A percentile compares a stretch with the other conserved stretches of the same genome.
These are phyloP conservation scores for Brenthis daphne DNA, from an alignment of 2,888 invertebrate species.

Conservation along the genomic window DNA sequence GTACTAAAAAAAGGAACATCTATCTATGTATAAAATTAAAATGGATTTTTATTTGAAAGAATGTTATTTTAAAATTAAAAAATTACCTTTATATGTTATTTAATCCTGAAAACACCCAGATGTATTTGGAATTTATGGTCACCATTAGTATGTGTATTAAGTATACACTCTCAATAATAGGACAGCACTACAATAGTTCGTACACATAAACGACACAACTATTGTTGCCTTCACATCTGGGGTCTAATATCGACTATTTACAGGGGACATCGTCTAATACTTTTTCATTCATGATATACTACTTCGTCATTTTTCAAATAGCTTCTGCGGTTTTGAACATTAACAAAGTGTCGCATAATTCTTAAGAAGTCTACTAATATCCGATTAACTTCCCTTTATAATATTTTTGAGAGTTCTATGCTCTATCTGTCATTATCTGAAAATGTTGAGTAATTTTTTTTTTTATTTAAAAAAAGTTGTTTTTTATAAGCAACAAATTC, in stretches of 20 bases:
- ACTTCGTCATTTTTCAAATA: constrained; percentile 51
- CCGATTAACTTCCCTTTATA: constrained; percentile 7
- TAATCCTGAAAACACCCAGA: background rate
- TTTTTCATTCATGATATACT: constrained; percentile 41
- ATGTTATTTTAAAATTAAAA: background rate
- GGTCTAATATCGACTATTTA: constrained; percentile 57
- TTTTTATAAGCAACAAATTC: too few relatives aligned
- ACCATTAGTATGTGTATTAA: constrained; percentile 67
- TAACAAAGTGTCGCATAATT: background rate
- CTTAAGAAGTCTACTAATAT: constrained; percentile 8
- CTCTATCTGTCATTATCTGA: background rate
- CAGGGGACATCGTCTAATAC: constrained; percentile 51
- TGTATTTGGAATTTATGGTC: constrained; percentile 40
- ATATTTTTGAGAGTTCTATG: too few relatives aligned
- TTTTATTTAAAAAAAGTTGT: too few relatives aligned
- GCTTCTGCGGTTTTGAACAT: constrained; percentile 26
- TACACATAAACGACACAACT: constrained; percentile 62
- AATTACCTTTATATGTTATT: too few relatives aligned
- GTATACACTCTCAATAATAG: constrained; percentile 72
- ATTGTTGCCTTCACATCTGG: constrained; percentile 79
- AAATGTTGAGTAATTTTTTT: too few relatives aligned
- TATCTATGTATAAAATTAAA: too few relatives aligned
- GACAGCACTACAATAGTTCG: constrained; percentile 60
- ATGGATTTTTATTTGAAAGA: background rate
- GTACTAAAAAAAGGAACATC: too few relatives aligned